Evolutionary conservation across 2,113 vertebrate genomes (phyloP).

Genomic region (Monarcha castaneiventris): DNA sequence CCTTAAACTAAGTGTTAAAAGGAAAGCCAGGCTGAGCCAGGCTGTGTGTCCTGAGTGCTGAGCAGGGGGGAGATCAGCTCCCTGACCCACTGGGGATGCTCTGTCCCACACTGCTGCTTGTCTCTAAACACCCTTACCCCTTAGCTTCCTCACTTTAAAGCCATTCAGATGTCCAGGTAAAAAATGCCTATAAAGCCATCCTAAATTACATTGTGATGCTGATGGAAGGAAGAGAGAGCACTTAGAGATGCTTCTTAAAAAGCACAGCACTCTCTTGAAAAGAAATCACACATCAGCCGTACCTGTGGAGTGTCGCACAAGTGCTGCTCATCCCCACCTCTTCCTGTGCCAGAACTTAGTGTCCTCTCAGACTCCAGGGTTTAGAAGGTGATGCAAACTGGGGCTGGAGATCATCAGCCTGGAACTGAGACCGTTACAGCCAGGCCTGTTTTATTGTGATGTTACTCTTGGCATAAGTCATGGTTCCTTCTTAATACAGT

Average conservation of each 20-base stretch:
- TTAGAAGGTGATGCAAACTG: not conserved
- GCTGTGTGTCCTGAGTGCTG: not conserved
- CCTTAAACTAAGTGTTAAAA: not conserved
- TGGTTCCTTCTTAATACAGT: not conserved
- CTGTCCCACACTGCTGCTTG: not conserved
- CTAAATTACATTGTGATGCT: not conserved
- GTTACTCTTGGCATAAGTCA: not conserved
- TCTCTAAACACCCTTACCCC: not conserved
- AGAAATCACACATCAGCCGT: not conserved
- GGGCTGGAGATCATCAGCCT: not conserved
- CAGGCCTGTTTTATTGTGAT: not conserved
- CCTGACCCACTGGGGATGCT: not conserved
- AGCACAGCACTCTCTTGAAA: not conserved
- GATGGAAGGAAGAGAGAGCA: not conserved
- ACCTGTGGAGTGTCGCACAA: not conserved
- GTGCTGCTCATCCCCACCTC: not conserved
- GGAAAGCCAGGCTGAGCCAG: rapidly evolving
- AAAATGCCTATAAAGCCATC: not conserved
- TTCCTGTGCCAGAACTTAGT: no score
- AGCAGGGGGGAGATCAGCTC: not conserved
- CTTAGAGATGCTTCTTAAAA: not conserved
- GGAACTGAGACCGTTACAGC: not conserved
- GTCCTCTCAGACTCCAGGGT: not conserved
- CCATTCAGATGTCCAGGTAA: not conserved
- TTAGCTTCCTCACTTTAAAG: not conserved